A percentile compares a stretch with the other conserved stretches of the same genome.
Conservation (phyloP, 2,888 invertebrate species). For the Drosophila planitibia region DNA sequence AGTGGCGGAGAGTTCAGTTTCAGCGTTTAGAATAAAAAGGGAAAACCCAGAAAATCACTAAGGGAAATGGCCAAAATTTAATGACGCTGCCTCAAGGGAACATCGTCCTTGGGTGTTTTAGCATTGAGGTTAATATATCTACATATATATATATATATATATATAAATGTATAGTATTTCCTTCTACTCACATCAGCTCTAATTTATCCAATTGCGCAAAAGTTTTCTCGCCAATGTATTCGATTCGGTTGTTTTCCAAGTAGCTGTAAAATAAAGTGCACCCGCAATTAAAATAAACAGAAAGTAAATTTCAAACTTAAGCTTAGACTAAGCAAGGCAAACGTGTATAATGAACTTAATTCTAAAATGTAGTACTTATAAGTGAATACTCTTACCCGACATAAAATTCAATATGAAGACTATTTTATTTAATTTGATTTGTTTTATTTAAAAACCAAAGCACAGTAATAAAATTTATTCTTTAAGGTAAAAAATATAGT, state of each 20-base stretch:
- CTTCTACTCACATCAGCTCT: constrained; percentile 86
- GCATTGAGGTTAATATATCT: background rate
- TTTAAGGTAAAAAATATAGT: background rate
- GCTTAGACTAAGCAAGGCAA: constrained; percentile 15
- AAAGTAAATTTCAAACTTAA: constrained; percentile 14
- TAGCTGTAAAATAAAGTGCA: constrained; percentile 81
- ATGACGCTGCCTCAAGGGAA: constrained; percentile 19
- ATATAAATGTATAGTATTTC: constrained; percentile 5
- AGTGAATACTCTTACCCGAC: background rate
- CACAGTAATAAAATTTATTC: background rate
- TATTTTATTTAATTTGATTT: background rate
- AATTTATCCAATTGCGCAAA: constrained; percentile 85
- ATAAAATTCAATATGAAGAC: background rate
- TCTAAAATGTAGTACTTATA: background rate
- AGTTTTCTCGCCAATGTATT: constrained; percentile 85
- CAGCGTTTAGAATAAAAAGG: constrained; percentile 33
- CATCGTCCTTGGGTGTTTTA: constrained; percentile 7
- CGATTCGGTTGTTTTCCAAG: constrained; percentile 86
- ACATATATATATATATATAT: background rate
- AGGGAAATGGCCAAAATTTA: constrained; percentile 44
- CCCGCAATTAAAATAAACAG: constrained; percentile 13
- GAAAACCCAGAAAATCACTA: constrained; percentile 29
- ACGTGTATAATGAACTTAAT: background rate
- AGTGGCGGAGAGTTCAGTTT: background rate
- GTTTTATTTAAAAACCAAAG: background rate